These are phyloP conservation scores for Bovichtus diacanthus DNA, from an alignment of 2,797 vertebrate genomes.

Conservation along the genomic window DNA sequence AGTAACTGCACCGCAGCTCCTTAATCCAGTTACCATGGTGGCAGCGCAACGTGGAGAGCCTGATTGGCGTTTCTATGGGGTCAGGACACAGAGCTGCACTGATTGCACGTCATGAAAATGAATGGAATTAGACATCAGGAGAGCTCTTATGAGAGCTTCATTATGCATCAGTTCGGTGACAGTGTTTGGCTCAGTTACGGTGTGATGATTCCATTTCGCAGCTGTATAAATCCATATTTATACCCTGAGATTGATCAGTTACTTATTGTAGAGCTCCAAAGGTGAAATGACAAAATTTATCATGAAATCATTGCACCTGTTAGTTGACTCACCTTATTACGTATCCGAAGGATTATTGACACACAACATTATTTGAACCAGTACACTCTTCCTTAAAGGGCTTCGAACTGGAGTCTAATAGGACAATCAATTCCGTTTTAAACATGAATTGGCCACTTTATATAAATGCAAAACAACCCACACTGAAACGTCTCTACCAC, in stretches of 20 bases:
- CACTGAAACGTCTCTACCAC: background rate
- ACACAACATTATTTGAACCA: background rate
- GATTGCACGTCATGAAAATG: slow-evolving; percentile 61
- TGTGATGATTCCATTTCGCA: slow-evolving; percentile 16
- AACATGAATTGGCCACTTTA: background rate
- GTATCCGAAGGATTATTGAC: background rate
- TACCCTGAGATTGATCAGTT: background rate
- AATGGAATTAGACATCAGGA: slow-evolving; percentile 49
- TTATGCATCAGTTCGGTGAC: background rate
- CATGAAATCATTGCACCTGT: background rate
- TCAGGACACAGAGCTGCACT: slow-evolving; percentile 51
- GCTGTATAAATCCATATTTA: slow-evolving; percentile 13
- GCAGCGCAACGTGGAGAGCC: slow-evolving; percentile 39
- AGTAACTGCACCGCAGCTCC: slow-evolving; percentile 62
- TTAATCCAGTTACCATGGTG: slow-evolving; percentile 82
- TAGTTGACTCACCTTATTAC: background rate
- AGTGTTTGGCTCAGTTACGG: background rate
- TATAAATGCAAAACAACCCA: slow-evolving; percentile 1
- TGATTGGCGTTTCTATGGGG: slow-evolving; percentile 39
- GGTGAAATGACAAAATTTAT: background rate
- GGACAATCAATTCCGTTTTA: background rate
- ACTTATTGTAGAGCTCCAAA: background rate
- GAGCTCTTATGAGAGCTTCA: slow-evolving; percentile 29
- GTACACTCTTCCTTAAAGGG: background rate
- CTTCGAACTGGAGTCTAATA: background rate